These are phyloP conservation scores for Napeogenes sylphis DNA, from an alignment of 2,888 invertebrate species.

Conservation along the genomic window DNA sequence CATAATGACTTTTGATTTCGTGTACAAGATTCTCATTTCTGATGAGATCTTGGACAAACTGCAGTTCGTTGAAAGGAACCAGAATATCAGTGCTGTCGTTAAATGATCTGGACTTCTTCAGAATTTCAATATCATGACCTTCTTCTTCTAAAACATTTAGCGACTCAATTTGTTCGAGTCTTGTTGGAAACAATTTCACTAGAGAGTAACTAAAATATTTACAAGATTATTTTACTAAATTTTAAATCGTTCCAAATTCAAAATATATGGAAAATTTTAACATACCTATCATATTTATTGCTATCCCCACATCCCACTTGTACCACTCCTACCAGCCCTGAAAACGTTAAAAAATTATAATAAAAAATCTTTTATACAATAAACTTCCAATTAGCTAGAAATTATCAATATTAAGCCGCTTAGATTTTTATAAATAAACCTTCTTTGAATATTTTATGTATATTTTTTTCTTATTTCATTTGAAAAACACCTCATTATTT, in stretches of 20 bases:
- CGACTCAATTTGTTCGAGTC: conserved; percentile 42
- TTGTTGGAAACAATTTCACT: conserved; percentile 46
- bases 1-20: conserved; percentile 53
- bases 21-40: conserved; percentile 37
- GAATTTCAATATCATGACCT: conserved; percentile 44
- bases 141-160: conserved; percentile 44
- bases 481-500: too few species aligned
- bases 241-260: too few species aligned
- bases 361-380: conserved; percentile 16
- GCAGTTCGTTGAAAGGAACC: conserved; percentile 46
- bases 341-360: conserved; percentile 22
- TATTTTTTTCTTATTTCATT: too few species aligned
- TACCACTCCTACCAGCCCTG: conserved; percentile 50
- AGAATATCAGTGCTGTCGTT: conserved; percentile 63
- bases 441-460: too few species aligned
- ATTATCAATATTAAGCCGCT: too few species aligned
- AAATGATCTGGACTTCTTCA: conserved; percentile 53
- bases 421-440: too few species aligned
- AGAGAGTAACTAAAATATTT: conserved; percentile 53
- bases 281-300: conserved; percentile 57
- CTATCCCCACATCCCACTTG: conserved; percentile 42
- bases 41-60: conserved; percentile 44
- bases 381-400: conserved; percentile 1
- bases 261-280: neutral
- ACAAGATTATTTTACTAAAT: conserved; percentile 5